A percentile compares a stretch with the other conserved stretches of the same genome.
Conservation (phyloP, 2,797 vertebrate genomes). For the Coreius guichenoti region DNA sequence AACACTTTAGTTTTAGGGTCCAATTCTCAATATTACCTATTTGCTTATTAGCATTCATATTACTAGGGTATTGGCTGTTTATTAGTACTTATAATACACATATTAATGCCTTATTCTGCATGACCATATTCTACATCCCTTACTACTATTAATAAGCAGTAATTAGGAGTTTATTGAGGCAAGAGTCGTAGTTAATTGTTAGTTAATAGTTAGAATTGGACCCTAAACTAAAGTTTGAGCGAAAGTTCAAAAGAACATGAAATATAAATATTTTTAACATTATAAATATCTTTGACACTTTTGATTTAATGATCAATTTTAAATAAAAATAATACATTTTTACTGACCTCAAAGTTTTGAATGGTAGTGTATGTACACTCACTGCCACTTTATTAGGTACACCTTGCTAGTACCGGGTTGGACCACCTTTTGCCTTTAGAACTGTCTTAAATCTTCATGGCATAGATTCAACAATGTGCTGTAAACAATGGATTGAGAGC, state of each 20-base stretch:
- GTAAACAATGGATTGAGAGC: background rate
- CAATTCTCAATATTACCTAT: background rate
- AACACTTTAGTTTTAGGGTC: background rate
- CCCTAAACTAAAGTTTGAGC: background rate
- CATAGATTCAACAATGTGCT: background rate
- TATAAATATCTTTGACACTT: background rate
- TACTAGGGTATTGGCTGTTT: background rate
- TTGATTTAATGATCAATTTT: background rate
- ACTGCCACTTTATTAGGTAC: background rate
- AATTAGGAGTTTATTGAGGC: background rate
- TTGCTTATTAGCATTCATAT: background rate
- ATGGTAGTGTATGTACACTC: background rate
- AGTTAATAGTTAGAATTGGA: background rate
- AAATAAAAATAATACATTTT: no score
- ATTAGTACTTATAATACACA: background rate
- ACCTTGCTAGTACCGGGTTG: no score
- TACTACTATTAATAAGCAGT: background rate
- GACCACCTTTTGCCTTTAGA: background rate
- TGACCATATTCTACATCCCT: background rate
- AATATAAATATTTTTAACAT: background rate
- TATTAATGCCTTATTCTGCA: background rate
- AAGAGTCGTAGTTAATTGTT: background rate
- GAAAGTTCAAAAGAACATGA: background rate
- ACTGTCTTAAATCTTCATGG: background rate
- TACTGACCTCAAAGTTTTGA: no score